These are phyloP conservation scores for Mirza zaza DNA, from an alignment of 2,113 vertebrate species.

Conservation along the genomic window DNA sequence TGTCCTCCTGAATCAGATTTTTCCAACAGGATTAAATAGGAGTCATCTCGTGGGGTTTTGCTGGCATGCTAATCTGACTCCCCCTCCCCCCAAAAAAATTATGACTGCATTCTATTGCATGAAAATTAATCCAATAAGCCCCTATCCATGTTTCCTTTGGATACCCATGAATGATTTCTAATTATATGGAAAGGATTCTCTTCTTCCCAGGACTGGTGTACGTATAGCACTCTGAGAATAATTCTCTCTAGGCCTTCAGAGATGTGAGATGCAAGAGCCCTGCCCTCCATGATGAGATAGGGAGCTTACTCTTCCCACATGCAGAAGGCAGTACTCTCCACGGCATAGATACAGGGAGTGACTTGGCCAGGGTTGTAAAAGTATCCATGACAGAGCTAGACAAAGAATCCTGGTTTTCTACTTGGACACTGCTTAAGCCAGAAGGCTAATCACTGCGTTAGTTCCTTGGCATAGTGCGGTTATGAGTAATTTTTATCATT, in stretches of 20 bases:
- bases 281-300: neutral
- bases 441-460: neutral
- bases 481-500: neutral
- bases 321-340: neutral
- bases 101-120: neutral
- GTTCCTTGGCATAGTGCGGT: neutral
- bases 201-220: neutral
- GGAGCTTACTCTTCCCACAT: neutral
- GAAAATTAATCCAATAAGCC: neutral
- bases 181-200: neutral
- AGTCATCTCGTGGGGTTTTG: neutral
- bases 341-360: neutral
- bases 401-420: neutral
- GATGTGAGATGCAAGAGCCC: neutral
- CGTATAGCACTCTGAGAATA: neutral
- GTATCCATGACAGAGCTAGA: neutral
- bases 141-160: neutral
- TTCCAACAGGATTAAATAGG: slow-evolving; percentile 3
- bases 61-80: slow-evolving; percentile 29
- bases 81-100: neutral
- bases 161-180: neutral
- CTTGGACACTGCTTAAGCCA: neutral
- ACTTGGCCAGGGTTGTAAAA: neutral
- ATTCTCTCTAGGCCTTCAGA: neutral
- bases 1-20: neutral